Conservation (phyloP, 2,888 invertebrate genomes). For the Tenthredo livida region DNA sequence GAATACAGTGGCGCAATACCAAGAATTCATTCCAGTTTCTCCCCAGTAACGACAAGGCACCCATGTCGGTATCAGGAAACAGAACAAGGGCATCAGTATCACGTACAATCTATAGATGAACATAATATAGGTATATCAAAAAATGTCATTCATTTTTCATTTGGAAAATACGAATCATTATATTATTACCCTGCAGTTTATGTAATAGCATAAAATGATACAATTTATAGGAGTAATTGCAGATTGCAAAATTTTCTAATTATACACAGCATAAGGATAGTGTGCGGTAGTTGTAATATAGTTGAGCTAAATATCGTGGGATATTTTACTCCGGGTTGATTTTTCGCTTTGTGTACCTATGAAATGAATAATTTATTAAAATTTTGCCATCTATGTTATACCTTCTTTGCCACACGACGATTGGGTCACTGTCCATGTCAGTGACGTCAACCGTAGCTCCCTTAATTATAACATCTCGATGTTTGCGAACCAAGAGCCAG, state of each 20-base stretch:
- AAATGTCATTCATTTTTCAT: neutral
- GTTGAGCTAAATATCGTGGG: neutral
- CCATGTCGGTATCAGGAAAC: slow-evolving; percentile 90
- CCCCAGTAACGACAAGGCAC: slow-evolving; percentile 89
- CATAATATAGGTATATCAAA: too few relatives aligned
- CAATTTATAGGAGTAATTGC: neutral
- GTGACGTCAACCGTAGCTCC: slow-evolving; percentile 92
- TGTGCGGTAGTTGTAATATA: neutral
- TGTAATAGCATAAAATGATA: neutral
- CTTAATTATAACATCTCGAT: slow-evolving; percentile 91
- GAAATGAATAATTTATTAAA: neutral
- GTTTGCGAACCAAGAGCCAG: slow-evolving; percentile 94
- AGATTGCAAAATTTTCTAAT: slow-evolving; percentile 8
- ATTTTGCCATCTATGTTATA: slow-evolving; percentile 75
- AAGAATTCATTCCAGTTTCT: slow-evolving; percentile 86
- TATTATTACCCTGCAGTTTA: neutral
- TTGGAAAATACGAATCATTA: neutral
- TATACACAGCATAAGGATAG: neutral
- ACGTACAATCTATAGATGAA: slow-evolving; percentile 84
- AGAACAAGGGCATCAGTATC: slow-evolving; percentile 86
- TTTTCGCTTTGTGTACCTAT: too few relatives aligned
- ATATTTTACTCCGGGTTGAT: too few relatives aligned
- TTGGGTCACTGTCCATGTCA: slow-evolving; percentile 91
- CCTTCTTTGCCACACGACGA: slow-evolving; percentile 93
- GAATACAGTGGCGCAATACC: slow-evolving; percentile 87